These are phyloP conservation scores for Ornithorhynchus anatinus DNA, from an alignment of 2,113 vertebrate species.

Conservation along the genomic window DNA sequence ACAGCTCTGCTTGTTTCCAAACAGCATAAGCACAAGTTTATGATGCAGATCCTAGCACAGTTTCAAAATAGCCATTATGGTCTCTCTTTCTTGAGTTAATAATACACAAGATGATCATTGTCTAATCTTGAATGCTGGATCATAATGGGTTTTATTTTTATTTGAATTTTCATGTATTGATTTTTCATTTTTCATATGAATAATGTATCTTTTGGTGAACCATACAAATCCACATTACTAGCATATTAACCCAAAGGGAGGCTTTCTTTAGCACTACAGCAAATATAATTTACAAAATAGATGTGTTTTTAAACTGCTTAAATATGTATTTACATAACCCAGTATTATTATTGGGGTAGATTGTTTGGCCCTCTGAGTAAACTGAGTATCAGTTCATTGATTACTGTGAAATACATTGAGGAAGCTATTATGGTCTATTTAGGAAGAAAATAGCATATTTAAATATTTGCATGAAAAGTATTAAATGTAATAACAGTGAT, in stretches of 20 bases:
- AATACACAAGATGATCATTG: conserved; percentile 41
- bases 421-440: conserved; percentile 46
- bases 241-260: conserved; percentile 33
- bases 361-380: conserved; percentile 28
- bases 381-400: conserved; percentile 48
- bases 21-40: conserved; percentile 13
- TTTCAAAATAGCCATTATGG: conserved; percentile 28
- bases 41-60: not conserved
- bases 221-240: conserved; percentile 47
- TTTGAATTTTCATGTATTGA: conserved; percentile 61
- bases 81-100: conserved; percentile 43
- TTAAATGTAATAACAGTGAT: conserved; percentile 18
- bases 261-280: conserved; percentile 44
- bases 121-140: conserved; percentile 12
- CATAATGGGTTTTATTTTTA: conserved; percentile 44
- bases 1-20: conserved; percentile 19
- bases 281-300: conserved; percentile 48
- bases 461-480: conserved; percentile 53
- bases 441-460: conserved; percentile 36
- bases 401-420: conserved; percentile 50
- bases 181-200: conserved; percentile 54
- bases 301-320: conserved; percentile 61
- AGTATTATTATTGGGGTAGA: conserved; percentile 14
- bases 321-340: conserved; percentile 57
- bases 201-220: conserved; percentile 53